Evolutionary conservation across 2,113 vertebrate species (phyloP), one percentile per base, ranked within the genome.

Genomic region (Equus quagga): DNA sequence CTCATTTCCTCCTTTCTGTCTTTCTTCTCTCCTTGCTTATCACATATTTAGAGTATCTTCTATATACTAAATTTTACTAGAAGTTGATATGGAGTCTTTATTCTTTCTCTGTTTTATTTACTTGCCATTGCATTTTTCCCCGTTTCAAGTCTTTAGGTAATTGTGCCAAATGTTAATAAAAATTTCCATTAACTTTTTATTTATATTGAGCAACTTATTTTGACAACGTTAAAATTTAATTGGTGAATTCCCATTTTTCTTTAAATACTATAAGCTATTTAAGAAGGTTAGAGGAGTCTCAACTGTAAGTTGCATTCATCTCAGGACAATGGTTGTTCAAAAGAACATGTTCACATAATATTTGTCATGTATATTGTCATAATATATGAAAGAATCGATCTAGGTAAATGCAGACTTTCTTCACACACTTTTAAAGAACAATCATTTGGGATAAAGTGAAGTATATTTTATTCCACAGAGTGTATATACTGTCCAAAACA

Each of bases 191-290:
- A 73, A 78, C 82, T 96, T 86, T 87, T 64, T 21, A 36, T 90
- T 97, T 79, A 19, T 60, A 51, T 72, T 89, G 89, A 95, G 31
- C 51, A 93, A 88, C 58, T 93, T 87, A 91, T 80, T 97, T 96
- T 93, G 73, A 94, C 82, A 23, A 17, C 41, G 89, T 97, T 96
- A 92, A 79, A 91, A 97, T 87, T 95, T 97, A 96, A 95, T 96
- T 72, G 72, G 14, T 87, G 51, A 95, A 88, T 80, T 97, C 69
- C 83, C 75, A 84, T 70, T 96, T 90, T 94, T 89, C 26, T 85
- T 97, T 95, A 96, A 83, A 70, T 95, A 86, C 12, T 31, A 19
- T 75, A 49, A 83, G 44, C 73, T 83, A 46, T 58, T 79, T 91
- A 64, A 94, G 54, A 94, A 58, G 23, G 62, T 94, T 96, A 67